These are phyloP conservation scores for Chrysopa pallens DNA, from an alignment of 1,140 invertebrate genomes.

Conservation along the genomic window DNA sequence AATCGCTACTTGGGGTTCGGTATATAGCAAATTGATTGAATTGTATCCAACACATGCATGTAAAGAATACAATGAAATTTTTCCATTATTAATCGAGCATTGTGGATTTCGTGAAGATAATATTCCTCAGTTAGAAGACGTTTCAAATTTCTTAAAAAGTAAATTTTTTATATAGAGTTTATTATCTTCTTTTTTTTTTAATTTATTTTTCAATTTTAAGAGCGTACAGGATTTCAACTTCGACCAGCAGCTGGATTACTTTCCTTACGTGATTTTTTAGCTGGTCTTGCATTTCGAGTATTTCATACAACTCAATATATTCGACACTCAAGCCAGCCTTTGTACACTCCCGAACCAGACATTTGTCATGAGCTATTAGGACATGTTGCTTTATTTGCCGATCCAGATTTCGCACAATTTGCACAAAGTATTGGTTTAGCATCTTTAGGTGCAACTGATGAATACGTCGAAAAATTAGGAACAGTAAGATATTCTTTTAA, in stretches of 20 bases:
- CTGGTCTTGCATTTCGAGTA: conserved; percentile 91
- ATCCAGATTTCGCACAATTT: conserved; percentile 94
- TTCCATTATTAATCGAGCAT: conserved; percentile 88
- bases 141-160: conserved; percentile 84
- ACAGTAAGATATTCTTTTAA: conserved; percentile 47
- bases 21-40: conserved; percentile 72
- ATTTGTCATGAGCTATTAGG: conserved; percentile 92
- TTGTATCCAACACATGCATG: conserved; percentile 94
- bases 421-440: conserved; percentile 94
- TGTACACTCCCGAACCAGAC: conserved; percentile 97
- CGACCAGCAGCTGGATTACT: conserved; percentile 92
- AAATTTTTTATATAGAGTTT: too few relatives aligned
- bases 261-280: conserved; percentile 93
- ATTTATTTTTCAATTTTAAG: conserved; percentile 22
- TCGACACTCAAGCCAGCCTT: conserved; percentile 78
- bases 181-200: too few relatives aligned
- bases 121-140: conserved; percentile 94
- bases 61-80: conserved; percentile 91
- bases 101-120: conserved; percentile 94
- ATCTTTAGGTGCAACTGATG: conserved; percentile 91
- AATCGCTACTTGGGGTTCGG: conserved; percentile 72
- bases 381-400: conserved; percentile 91
- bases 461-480: conserved; percentile 91
- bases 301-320: conserved; percentile 99
- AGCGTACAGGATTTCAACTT: conserved; percentile 91